Conservation (phyloP, 92 coral and sea anemone species). For the Meandrina meandrites region DNA sequence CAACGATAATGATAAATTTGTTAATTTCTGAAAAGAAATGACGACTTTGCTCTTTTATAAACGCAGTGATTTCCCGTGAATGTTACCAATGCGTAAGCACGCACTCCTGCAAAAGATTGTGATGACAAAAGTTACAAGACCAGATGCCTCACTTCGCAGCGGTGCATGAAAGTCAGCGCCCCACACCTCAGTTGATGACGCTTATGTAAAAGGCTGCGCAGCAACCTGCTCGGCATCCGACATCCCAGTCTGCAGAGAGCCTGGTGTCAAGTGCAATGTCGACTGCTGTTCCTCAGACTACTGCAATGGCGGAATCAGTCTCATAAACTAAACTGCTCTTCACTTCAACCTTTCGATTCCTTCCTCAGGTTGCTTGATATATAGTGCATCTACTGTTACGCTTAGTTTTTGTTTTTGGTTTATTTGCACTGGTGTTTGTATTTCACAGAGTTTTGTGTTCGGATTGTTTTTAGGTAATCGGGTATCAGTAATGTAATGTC, state of each 20-base stretch:
- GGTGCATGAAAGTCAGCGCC: neutral
- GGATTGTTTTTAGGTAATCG: too few relatives aligned
- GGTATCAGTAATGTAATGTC: too few relatives aligned
- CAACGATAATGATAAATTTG: too few relatives aligned
- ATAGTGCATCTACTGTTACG: too few relatives aligned
- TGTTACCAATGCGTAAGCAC: neutral
- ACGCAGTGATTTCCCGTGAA: conserved; percentile 12
- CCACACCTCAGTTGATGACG: neutral
- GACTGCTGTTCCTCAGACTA: conserved; percentile 4
- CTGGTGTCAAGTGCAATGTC: neutral
- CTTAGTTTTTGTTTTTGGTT: too few relatives aligned
- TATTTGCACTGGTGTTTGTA: too few relatives aligned
- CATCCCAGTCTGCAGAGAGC: neutral
- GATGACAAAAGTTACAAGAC: neutral
- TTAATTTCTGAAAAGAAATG: too few relatives aligned
- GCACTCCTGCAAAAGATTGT: neutral
- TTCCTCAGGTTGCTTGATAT: too few relatives aligned
- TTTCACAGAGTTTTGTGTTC: too few relatives aligned
- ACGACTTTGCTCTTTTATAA: too few relatives aligned
- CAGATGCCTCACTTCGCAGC: neutral
- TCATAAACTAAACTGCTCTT: neutral
- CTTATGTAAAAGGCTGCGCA: neutral
- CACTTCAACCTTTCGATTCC: too few relatives aligned
- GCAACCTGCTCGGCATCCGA: neutral
- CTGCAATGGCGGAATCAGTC: conserved; percentile 5